Evolutionary conservation across 2,797 vertebrate species (phyloP).

Genomic region (Cirrhinus mrigala): DNA sequence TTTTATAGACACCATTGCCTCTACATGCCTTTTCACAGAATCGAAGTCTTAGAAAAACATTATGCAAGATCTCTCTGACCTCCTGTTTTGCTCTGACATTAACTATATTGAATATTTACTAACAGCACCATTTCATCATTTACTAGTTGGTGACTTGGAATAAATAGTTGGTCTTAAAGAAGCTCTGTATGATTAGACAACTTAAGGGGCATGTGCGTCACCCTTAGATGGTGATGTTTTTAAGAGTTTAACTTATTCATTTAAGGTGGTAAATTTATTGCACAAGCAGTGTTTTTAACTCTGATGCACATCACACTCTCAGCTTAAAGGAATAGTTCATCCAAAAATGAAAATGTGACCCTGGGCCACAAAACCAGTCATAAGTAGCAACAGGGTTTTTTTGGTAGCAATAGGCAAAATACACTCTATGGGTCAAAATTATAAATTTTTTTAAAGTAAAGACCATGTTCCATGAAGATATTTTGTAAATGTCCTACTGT

Average conservation of each 20-base stretch:
- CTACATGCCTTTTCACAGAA: slow-evolving; percentile 41
- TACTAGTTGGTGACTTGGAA: neutral
- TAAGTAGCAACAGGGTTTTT: too few relatives aligned
- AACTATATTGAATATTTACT: neutral
- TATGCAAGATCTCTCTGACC: slow-evolving; percentile 15
- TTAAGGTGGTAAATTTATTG: neutral
- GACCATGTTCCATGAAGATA: too few relatives aligned
- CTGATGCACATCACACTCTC: neutral
- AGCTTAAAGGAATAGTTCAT: neutral
- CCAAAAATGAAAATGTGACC: neutral
- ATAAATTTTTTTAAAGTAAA: too few relatives aligned
- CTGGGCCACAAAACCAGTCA: too few relatives aligned
- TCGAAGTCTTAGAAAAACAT: slow-evolving; percentile 26
- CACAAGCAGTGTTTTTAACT: neutral
- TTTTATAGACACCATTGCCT: slow-evolving; percentile 44
- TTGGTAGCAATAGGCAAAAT: too few relatives aligned
- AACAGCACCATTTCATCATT: neutral
- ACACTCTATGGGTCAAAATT: too few relatives aligned
- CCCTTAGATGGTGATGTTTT: neutral
- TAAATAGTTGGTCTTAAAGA: neutral
- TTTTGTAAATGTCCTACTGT: too few relatives aligned
- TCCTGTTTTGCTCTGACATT: neutral
- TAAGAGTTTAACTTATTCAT: neutral
- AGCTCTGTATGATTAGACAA: neutral
- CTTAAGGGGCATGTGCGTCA: neutral